Conservation (phyloP, 2,888 invertebrate species). For the Catocala nupta region DNA sequence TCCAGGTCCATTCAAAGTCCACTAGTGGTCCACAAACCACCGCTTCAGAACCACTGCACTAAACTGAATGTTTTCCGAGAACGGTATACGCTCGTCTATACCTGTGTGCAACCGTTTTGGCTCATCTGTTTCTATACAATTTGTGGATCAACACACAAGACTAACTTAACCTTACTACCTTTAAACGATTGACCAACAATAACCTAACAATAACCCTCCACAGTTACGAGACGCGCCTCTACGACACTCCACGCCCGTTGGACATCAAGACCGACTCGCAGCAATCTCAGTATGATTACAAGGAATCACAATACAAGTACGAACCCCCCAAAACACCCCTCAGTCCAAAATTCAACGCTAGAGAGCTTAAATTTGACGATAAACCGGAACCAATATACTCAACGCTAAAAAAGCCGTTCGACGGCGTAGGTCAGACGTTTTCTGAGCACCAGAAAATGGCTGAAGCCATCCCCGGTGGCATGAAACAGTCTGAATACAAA, state of each 20-base stretch:
- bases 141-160: background rate
- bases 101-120: no score
- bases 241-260: slow-evolving; percentile 83
- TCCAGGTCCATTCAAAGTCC: no score
- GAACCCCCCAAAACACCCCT: slow-evolving; percentile 77
- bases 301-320: slow-evolving; percentile 74
- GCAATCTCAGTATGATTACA: slow-evolving; percentile 66
- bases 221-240: slow-evolving; percentile 87
- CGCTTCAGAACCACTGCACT: no score
- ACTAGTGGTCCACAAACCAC: no score
- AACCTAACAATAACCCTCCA: slow-evolving; percentile 23
- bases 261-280: slow-evolving; percentile 73
- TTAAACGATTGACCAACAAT: slow-evolving; percentile 15
- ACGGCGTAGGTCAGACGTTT: slow-evolving; percentile 79
- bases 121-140: no score
- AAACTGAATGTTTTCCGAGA: no score
- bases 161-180: slow-evolving; percentile 15
- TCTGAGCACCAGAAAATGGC: slow-evolving; percentile 79
- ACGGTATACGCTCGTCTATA: no score
- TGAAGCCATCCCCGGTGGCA: slow-evolving; percentile 80
- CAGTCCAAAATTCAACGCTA: slow-evolving; percentile 84
- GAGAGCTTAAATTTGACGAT: slow-evolving; percentile 81
- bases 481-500: slow-evolving; percentile 77
- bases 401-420: slow-evolving; percentile 74
- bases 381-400: slow-evolving; percentile 79